Base-by-base conservation (phyloP, 2,113 vertebrate genomes). In the Neogale vison region DNA sequence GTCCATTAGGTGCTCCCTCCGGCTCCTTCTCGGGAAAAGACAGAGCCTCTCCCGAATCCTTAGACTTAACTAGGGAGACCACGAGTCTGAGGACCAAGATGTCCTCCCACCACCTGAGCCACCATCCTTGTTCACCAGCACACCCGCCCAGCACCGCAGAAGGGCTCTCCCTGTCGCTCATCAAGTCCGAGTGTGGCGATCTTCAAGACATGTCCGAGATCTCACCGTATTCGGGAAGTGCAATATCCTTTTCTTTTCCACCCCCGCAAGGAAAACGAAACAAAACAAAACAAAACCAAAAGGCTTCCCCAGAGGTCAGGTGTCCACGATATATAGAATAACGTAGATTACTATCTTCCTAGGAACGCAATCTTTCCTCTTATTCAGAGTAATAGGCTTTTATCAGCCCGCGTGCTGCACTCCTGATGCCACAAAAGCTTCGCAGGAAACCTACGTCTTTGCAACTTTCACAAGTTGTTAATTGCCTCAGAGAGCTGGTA, bases 11-110 rank as follows among this genome's bases (percentile, higher is more conserved):
- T 0, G 99, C 99, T 57, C 99, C 99, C 0, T 99, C 99, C 0
- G 99, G 99, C 92, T 99, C 98, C 91, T 99, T 99, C 98, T 99
- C 98, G 2, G 99, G 99, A 57, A 99, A 99, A 97, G 99, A 99
- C 45, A 99, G 99, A 57, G 98, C 99, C 97, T 99, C 99, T 90
- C 99, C 99, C 0, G 99, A 99, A 95, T 99, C 99, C 93, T 99
- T 99, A 81, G 99, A 99, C 99, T 99, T 99, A 97, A 99, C 99
- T 95, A 99, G 99, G 98, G 99, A 99, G 98, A 99, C 99, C 11
- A 99, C 99, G 92, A 99, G 99, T 98, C 99, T 99, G 99, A 99
- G 99, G 99, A 99, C 99, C 99, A 99, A 99, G 99, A 99, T 99
- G 99, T 99, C 99, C 0, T 99, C 98, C 6, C 99, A 99, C 97